phyloP scores from a whole-genome alignment of 2,113 vertebrate species.

The Leptocoma aspasia region DNA sequence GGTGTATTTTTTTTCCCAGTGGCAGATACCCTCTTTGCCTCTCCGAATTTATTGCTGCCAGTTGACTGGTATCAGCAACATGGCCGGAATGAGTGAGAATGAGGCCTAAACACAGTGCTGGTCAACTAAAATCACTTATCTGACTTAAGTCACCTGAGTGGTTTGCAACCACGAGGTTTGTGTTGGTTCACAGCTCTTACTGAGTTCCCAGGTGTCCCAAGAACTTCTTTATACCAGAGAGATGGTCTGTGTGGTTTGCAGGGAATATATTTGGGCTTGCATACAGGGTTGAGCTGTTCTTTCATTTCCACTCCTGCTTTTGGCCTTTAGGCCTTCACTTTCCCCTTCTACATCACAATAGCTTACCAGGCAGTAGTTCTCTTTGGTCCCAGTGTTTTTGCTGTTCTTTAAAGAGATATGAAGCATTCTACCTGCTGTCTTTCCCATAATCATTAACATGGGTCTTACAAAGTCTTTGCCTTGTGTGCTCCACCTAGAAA shows the following conservation, averaged over 20 bases:
- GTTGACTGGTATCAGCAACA: background rate
- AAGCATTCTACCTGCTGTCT: background rate
- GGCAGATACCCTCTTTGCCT: background rate
- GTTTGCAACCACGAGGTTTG: background rate
- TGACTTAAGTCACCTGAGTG: background rate
- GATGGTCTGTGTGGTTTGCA: background rate
- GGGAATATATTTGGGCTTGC: background rate
- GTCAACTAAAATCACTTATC: background rate
- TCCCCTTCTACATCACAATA: background rate
- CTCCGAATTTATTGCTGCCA: background rate
- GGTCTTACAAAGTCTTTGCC: background rate
- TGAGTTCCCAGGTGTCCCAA: background rate
- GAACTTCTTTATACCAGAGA: background rate
- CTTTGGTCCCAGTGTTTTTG: background rate
- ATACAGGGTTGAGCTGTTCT: background rate
- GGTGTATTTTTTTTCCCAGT: background rate
- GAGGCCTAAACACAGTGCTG: background rate
- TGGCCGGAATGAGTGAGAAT: background rate
- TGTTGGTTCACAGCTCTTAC: background rate
- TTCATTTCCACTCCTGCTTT: background rate
- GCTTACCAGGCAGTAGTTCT: background rate
- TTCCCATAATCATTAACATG: background rate
- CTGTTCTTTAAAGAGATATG: background rate
- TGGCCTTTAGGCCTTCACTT: background rate
- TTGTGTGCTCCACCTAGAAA: background rate